A percentile compares a stretch with the other conserved stretches of the same genome.
Evolutionary conservation across 2,797 vertebrate species (phyloP).

Genomic region (Apodemus agrarius): DNA sequence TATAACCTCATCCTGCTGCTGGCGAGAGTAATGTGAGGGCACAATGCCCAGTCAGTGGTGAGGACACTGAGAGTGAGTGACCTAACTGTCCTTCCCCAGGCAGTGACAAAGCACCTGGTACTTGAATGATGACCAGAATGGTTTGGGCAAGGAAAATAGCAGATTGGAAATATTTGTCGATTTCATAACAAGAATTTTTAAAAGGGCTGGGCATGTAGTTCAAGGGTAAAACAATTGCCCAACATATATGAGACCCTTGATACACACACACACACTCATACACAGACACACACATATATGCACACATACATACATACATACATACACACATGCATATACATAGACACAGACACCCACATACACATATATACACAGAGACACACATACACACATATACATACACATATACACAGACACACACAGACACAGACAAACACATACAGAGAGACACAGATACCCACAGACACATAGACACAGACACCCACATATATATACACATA

Average conservation of each 20-base stretch:
- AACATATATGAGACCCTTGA: not conserved
- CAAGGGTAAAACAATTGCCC: not conserved
- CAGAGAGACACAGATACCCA: not conserved
- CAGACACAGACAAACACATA: no score
- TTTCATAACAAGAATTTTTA: not conserved
- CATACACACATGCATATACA: not conserved
- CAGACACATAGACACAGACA: not conserved
- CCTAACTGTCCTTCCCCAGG: not conserved
- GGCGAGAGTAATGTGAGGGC: accelerated
- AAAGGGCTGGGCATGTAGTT: not conserved
- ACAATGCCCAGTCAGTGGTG: not conserved
- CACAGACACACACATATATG: no score
- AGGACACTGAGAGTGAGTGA: not conserved
- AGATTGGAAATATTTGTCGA: not conserved
- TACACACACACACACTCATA: not conserved
- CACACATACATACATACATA: no score
- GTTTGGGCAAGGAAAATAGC: slow-evolving; percentile 4
- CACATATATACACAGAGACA: not conserved
- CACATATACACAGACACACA: no score
- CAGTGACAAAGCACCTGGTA: not conserved
- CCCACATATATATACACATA: no score
- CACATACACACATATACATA: no score
- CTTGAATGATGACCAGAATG: not conserved
- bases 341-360: not conserved
- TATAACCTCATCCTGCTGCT: not conserved